These are phyloP conservation scores for Borostomias antarcticus DNA, from an alignment of 2,797 vertebrate species.

Conservation along the genomic window DNA sequence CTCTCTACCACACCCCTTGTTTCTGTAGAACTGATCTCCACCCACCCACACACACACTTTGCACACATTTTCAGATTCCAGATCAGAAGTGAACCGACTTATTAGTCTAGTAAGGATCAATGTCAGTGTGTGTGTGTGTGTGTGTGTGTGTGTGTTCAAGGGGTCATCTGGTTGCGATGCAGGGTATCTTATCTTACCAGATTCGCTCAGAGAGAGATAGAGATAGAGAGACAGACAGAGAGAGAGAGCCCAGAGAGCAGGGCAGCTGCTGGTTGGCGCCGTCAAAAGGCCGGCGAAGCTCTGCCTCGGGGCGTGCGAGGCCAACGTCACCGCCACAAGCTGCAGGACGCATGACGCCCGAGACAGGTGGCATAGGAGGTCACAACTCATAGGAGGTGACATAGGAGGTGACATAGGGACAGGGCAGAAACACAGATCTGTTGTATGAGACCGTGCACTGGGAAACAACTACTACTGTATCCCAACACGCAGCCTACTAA, in stretches of 20 bases:
- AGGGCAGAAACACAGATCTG: no score
- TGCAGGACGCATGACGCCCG: neutral
- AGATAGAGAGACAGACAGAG: conserved; percentile 21
- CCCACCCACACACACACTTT: conserved; percentile 3
- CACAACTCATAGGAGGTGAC: no score
- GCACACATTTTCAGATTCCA: no score
- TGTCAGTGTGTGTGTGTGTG: neutral
- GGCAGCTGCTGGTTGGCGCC: conserved; percentile 28
- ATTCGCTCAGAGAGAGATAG: no score
- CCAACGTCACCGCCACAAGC: conserved; percentile 37
- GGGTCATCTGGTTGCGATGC: neutral
- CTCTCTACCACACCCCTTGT: neutral
- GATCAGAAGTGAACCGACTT: neutral
- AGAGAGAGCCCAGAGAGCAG: neutral
- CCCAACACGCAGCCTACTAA: no score
- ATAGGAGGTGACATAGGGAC: no score
- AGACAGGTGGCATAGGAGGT: neutral
- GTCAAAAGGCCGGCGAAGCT: no score
- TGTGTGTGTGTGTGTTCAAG: neutral
- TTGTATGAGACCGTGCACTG: no score
- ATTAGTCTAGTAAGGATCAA: neutral
- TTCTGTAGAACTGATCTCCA: neutral
- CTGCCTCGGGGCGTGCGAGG: conserved; percentile 24
- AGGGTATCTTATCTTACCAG: neutral
- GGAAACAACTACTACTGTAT: no score